phyloP scores from a whole-genome alignment of 1,140 invertebrate species.

The Drosophila elegans region DNA sequence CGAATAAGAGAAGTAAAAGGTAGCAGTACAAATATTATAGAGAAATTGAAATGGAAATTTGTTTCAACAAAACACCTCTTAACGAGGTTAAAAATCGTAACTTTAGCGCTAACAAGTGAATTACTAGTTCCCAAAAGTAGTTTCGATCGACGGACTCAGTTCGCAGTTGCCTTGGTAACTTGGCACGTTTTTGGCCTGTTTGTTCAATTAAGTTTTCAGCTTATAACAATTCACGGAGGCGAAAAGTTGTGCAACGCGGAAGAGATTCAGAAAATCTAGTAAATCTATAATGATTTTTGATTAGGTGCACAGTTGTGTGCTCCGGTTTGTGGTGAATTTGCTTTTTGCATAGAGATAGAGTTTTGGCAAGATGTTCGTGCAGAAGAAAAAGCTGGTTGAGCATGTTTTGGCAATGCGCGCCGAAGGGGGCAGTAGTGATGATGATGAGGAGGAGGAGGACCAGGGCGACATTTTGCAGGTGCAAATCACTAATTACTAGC shows the following conservation, averaged over 20 bases:
- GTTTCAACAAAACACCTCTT: too few relatives aligned
- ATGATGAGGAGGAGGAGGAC: constrained; percentile 80
- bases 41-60: too few relatives aligned
- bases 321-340: constrained; percentile 29
- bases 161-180: constrained; percentile 24
- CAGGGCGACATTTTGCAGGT: constrained; percentile 83
- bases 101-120: neutral
- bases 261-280: constrained; percentile 31
- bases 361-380: constrained; percentile 71
- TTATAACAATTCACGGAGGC: constrained; percentile 2
- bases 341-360: constrained; percentile 57
- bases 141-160: neutral
- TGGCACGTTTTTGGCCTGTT: constrained; percentile 13
- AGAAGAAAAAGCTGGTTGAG: constrained; percentile 82
- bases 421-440: constrained; percentile 58
- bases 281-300: constrained; percentile 59
- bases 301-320: constrained; percentile 10
- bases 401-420: constrained; percentile 77
- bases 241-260: constrained; percentile 17
- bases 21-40: too few relatives aligned
- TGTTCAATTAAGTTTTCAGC: constrained; percentile 21
- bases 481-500: constrained; percentile 39
- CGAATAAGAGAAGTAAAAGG: too few relatives aligned
- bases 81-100: too few relatives aligned
- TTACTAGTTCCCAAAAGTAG: neutral